These are phyloP conservation scores for Sebastes hopkinsi DNA, from an alignment of 2,797 vertebrate genomes.

Conservation along the genomic window DNA sequence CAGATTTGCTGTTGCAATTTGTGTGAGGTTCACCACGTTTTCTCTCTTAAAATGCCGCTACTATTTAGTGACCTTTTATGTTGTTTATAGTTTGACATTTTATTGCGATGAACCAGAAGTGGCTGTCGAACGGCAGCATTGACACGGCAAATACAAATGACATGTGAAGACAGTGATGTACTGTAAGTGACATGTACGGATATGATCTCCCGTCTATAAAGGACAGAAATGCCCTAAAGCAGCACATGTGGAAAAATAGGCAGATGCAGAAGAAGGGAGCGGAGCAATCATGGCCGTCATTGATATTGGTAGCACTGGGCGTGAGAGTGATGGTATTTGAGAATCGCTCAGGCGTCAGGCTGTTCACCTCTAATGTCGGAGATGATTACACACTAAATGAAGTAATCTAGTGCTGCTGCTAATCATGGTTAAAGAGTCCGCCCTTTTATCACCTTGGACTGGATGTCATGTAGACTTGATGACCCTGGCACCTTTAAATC, in stretches of 20 bases:
- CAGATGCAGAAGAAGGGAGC: background rate
- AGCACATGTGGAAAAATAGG: constrained; percentile 1
- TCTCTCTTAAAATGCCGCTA: background rate
- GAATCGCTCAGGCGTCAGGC: constrained; percentile 70
- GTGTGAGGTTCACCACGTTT: background rate
- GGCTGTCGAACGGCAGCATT: constrained; percentile 60
- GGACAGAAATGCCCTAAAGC: constrained; percentile 72
- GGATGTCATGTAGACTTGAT: constrained; percentile 46
- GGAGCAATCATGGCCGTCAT: constrained; percentile 28
- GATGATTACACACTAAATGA: constrained; percentile 77
- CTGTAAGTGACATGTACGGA: constrained; percentile 70
- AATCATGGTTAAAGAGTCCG: constrained; percentile 68
- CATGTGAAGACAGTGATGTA: constrained; percentile 63
- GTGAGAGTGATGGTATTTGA: constrained; percentile 68
- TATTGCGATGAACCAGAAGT: constrained; percentile 72
- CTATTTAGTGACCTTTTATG: constrained; percentile 75
- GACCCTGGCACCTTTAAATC: constrained; percentile 65
- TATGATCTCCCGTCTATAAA: constrained; percentile 62
- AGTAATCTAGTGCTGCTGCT: constrained; percentile 68
- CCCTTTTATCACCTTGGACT: constrained; percentile 66
- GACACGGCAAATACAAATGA: constrained; percentile 70
- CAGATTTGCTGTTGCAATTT: background rate
- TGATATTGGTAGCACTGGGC: constrained; percentile 48
- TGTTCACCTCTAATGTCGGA: constrained; percentile 77
- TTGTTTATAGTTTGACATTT: constrained; percentile 76